Percentiles rank a stretch among this genome's conserved stretches.
Evolutionary conservation across 2,888 invertebrate species (phyloP).

Genomic region (Callyntrura sp.): DNA sequence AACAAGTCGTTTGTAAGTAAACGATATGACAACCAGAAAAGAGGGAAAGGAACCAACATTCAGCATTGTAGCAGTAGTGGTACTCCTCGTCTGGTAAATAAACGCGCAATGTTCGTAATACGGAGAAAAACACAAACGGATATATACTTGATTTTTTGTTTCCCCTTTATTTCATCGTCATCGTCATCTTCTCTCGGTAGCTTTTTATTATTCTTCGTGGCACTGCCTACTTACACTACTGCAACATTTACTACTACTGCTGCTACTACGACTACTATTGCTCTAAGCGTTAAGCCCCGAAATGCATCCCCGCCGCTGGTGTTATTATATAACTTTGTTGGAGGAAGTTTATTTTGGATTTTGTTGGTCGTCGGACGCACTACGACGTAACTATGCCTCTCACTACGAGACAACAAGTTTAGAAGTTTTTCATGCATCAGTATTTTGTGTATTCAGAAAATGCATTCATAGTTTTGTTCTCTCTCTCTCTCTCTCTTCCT

Average conservation of each 20-base stretch:
- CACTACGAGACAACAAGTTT: background rate
- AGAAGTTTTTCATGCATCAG: constrained; percentile 18
- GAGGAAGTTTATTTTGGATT: constrained; percentile 20
- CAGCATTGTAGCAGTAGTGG: background rate
- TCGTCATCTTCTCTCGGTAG: background rate
- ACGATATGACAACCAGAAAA: background rate
- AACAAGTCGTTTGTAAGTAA: background rate
- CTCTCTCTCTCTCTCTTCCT: background rate
- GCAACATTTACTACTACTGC: background rate
- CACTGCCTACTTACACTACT: background rate
- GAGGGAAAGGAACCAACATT: background rate
- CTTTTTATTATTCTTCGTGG: background rate
- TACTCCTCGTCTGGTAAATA: background rate
- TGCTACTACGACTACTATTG: background rate
- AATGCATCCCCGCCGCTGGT: background rate
- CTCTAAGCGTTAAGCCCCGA: background rate
- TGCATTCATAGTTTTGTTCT: background rate
- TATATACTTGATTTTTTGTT: constrained; percentile 10
- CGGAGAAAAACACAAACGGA: background rate
- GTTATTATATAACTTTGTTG: constrained; percentile 13
- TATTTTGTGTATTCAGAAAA: constrained; percentile 17
- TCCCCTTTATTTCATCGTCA: constrained; percentile 32
- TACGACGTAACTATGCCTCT: background rate
- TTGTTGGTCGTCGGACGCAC: background rate
- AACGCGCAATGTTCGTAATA: background rate